These are phyloP conservation scores for Ophiodon elongatus DNA, from an alignment of 2,113 vertebrate genomes.

Conservation along the genomic window DNA sequence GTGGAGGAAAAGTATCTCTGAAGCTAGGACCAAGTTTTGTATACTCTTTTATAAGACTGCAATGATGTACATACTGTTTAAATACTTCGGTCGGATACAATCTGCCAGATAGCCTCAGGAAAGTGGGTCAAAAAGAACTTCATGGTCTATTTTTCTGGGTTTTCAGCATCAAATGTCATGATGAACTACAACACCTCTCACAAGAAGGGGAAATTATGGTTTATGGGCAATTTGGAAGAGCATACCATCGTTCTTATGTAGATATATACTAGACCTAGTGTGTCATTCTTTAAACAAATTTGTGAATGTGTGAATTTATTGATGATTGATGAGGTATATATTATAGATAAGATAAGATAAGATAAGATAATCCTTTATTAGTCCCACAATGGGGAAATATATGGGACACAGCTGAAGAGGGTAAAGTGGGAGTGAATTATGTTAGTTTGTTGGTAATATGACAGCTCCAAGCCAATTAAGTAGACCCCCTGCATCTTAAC, in stretches of 20 bases:
- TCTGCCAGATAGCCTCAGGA: background rate
- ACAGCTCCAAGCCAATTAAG: background rate
- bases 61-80: conserved; percentile 22
- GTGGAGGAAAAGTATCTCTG: background rate
- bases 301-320: background rate
- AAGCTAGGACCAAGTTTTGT: background rate
- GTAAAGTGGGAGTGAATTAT: too few relatives aligned
- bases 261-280: too few relatives aligned
- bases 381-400: too few relatives aligned
- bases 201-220: background rate
- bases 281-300: background rate
- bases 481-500: background rate
- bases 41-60: background rate
- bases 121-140: conserved; percentile 40
- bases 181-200: background rate
- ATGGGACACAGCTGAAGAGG: too few relatives aligned
- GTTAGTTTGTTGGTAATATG: background rate
- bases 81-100: conserved; percentile 1
- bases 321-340: background rate
- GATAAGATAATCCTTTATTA: too few relatives aligned
- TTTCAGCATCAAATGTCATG: background rate
- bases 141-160: background rate
- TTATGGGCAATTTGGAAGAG: background rate
- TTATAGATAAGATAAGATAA: too few relatives aligned
- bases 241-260: background rate